Base-by-base conservation (phyloP, 2,888 invertebrate genomes). In the Diogma glabrata region DNA sequence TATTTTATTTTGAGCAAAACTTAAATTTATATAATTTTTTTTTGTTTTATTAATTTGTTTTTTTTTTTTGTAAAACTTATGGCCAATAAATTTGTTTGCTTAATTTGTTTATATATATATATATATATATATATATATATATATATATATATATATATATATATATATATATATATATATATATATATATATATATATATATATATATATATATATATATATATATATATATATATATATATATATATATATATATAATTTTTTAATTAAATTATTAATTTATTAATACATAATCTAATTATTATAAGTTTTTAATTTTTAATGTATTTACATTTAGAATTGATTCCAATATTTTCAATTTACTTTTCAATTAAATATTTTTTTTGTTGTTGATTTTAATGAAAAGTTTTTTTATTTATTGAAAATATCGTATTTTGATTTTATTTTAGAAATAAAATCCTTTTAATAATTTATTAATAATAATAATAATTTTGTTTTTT, bases 321-420 rank as follows among this genome's bases (percentile, higher is more conserved):
- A 14, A 28, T 48, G 48, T 48, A 48, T 48, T 30, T 48, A 48
- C 48, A 48, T 48, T 48, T 48, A 48, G 48, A 48, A 48, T 48
- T 43, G 19, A 33, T 48, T 30, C 48, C 48, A 48, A 48, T 48
- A 48, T 48, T 48, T 48, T 19, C 48, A 48, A 48, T 33, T 48
- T 30, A 48, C 17, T 47, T 47, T 24, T 17, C 46, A 23, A 47
- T 24, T 26, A 24, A 24, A 43, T 22, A 40, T 14, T 22, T 43
- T 43, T 20, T 43, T 43, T 20, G 12, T 43, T 28, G 28, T 28
- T 28, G 10, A n/a, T 22, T 40, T 43, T 43, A 14, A n/a, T 22
- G n/a, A 43, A 22, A 43, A 43, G 43, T 43, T 22, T 22, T 22
- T 43, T 22, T n/a, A n/a, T 43, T 43, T 19, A 22, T 43, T 43